These are phyloP conservation scores for Naja naja DNA, from an alignment of 2,113 vertebrate genomes.

Conservation along the genomic window DNA sequence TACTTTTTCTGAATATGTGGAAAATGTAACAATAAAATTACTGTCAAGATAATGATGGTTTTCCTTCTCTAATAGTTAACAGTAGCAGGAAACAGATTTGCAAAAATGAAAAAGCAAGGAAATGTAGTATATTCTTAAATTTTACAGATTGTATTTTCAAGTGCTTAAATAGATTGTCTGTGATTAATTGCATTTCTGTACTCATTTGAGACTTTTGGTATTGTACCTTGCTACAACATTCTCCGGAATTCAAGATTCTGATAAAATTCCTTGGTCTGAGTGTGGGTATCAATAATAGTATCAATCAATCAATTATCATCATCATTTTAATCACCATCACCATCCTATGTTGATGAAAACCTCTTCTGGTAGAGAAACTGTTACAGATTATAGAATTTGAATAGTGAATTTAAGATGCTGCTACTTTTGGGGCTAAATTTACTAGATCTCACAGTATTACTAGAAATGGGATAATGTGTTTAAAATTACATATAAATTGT, in stretches of 20 bases:
- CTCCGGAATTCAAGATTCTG: neutral
- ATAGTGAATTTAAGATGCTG: neutral
- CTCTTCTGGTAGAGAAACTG: neutral
- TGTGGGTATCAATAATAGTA: neutral
- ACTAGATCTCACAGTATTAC: neutral
- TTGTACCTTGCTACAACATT: constrained; percentile 1
- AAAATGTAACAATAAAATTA: constrained; percentile 1
- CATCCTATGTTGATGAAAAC: neutral
- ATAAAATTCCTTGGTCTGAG: neutral
- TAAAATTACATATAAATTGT: neutral
- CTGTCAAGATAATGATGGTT: neutral
- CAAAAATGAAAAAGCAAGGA: constrained; percentile 3
- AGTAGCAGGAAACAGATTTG: neutral
- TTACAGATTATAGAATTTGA: neutral
- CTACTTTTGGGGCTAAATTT: neutral
- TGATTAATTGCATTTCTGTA: neutral
- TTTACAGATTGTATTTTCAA: neutral
- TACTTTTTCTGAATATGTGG: constrained; percentile 1
- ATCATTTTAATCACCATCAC: neutral
- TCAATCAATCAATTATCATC: neutral
- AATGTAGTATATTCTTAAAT: neutral
- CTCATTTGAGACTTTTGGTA: neutral
- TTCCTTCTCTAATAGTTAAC: neutral
- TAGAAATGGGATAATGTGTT: neutral
- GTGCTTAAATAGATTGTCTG: neutral